phyloP scores from a whole-genome alignment of 2,797 vertebrate genomes.

The Apogon hyalosoma region DNA sequence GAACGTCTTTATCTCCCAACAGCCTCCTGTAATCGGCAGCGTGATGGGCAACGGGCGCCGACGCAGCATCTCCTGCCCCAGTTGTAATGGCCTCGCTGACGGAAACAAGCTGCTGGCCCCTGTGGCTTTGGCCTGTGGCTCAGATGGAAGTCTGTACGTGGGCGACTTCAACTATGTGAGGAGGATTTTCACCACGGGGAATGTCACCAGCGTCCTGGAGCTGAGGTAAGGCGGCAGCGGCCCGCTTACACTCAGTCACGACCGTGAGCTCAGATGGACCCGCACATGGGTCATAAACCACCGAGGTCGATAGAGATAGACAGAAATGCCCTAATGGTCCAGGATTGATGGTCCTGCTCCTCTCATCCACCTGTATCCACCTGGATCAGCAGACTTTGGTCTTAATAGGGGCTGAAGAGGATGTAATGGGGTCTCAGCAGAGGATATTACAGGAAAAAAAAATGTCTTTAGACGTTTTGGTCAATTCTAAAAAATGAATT shows the following conservation, averaged over 20 bases:
- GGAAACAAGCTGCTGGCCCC: conserved; percentile 98
- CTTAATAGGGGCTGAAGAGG: conserved; percentile 34
- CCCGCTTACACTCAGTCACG: conserved; percentile 42
- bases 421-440: conserved; percentile 47
- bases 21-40: conserved; percentile 95
- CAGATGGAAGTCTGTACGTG: conserved; percentile 96
- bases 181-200: conserved; percentile 96
- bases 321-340: conserved; percentile 65
- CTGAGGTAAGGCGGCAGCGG: conserved; percentile 88
- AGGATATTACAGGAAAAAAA: conserved; percentile 17
- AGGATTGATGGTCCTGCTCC: conserved; percentile 67
- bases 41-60: conserved; percentile 97
- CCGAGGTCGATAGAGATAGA: conserved; percentile 62
- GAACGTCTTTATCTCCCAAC: conserved; percentile 98
- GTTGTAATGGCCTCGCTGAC: conserved; percentile 97
- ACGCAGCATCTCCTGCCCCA: conserved; percentile 97
- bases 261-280: conserved; percentile 59
- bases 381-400: conserved; percentile 49
- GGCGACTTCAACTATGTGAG: conserved; percentile 99
- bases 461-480: too few relatives aligned
- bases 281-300: conserved; percentile 65
- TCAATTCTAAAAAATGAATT: too few relatives aligned
- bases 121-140: conserved; percentile 92
- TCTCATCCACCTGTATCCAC: conserved; percentile 71
- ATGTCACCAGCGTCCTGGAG: conserved; percentile 97